Conservation (phyloP, 2,113 vertebrate genomes). For the Todiramphus saurophagus region DNA sequence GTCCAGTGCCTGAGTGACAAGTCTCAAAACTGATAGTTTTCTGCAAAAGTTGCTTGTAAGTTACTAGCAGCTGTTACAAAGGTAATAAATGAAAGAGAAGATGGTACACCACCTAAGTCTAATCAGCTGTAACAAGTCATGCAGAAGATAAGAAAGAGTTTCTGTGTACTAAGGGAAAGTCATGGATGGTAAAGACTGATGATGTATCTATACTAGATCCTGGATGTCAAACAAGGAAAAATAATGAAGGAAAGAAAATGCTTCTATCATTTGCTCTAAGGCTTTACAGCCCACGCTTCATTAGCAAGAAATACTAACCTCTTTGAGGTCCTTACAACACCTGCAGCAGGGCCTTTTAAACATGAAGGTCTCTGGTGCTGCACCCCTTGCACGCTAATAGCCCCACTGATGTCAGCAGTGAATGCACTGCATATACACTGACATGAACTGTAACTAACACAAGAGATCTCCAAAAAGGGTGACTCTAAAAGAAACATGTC, state of each 20-base stretch:
- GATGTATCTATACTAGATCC: background rate
- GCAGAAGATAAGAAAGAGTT: background rate
- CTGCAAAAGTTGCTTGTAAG: background rate
- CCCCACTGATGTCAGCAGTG: fast-evolving
- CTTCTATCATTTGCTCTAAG: background rate
- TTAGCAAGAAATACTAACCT: background rate
- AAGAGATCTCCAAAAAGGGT: background rate
- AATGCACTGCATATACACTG: background rate
- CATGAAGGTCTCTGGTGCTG: background rate
- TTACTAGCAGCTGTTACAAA: background rate
- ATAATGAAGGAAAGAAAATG: background rate
- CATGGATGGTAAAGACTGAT: background rate
- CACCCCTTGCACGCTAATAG: background rate
- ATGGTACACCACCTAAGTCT: background rate
- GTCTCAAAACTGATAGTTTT: constrained; percentile 5
- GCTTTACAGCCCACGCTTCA: background rate
- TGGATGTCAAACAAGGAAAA: background rate
- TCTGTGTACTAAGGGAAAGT: background rate
- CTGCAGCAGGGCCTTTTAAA: background rate
- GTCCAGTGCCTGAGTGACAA: background rate
- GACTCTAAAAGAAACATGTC: background rate
- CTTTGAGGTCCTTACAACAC: background rate
- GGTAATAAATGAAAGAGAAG: background rate
- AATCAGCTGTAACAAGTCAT: background rate
- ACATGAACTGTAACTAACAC: too few relatives aligned